Evolutionary conservation across 2,888 invertebrate genomes (phyloP).

Genomic region (Lithophane semibrunnea): DNA sequence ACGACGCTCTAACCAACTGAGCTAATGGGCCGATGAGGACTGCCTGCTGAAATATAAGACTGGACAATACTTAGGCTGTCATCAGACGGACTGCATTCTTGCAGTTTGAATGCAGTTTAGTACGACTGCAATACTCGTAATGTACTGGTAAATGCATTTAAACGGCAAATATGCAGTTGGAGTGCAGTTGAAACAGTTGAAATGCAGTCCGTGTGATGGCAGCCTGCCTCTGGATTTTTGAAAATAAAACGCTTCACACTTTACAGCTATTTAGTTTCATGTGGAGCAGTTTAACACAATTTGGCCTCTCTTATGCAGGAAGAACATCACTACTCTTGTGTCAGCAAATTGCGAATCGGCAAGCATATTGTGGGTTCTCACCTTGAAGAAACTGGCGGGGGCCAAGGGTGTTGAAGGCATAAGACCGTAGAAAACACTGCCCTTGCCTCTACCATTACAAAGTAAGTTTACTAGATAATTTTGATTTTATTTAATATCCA

Average conservation of each 20-base stretch:
- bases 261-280: neutral
- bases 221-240: neutral
- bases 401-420: neutral
- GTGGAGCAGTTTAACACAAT: neutral
- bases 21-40: slow-evolving; percentile 37
- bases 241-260: neutral
- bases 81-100: too few species aligned
- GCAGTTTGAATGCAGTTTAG: too few species aligned
- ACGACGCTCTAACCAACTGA: slow-evolving; percentile 63
- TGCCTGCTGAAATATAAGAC: neutral
- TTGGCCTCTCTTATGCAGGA: neutral
- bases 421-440: neutral
- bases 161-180: too few species aligned
- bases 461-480: neutral
- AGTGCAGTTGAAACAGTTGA: too few species aligned
- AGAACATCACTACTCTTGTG: too few species aligned
- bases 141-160: too few species aligned
- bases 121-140: too few species aligned
- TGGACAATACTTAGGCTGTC: neutral
- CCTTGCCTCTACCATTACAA: neutral
- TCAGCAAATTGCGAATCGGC: neutral
- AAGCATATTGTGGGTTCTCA: neutral
- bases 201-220: too few species aligned
- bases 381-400: too few species aligned
- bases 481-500: neutral